Evolutionary conservation across 2,113 vertebrate genomes (phyloP).

Genomic region (Rhinoptilus africanus): DNA sequence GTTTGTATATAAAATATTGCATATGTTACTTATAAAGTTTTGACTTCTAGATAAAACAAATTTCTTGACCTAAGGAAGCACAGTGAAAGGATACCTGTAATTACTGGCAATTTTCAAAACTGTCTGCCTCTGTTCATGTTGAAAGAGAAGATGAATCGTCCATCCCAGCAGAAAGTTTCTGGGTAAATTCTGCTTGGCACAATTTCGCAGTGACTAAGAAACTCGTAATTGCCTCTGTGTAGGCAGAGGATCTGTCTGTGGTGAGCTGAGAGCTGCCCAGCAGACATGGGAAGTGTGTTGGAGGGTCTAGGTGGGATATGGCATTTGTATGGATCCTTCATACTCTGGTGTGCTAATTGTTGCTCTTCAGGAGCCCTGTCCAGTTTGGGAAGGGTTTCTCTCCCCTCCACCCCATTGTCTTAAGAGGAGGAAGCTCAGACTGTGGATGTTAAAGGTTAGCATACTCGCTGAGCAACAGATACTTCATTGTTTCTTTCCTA

Average conservation of each 20-base stretch:
- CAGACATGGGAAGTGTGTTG: neutral
- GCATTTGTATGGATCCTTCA: neutral
- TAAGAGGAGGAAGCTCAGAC: neutral
- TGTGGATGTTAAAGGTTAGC: neutral
- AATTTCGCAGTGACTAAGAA: neutral
- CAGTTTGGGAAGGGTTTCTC: neutral
- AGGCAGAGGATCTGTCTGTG: slow-evolving; percentile 10
- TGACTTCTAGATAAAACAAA: neutral
- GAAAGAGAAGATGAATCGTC: neutral
- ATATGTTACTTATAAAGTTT: neutral
- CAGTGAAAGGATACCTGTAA: neutral
- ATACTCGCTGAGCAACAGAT: neutral
- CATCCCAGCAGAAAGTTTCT: neutral
- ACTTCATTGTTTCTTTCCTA: neutral
- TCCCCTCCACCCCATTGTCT: neutral
- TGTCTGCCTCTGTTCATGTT: neutral
- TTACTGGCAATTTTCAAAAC: neutral
- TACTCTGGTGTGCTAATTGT: neutral
- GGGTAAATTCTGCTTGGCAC: neutral
- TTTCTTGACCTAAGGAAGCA: neutral
- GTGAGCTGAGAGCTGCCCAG: neutral
- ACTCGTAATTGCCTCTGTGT: neutral
- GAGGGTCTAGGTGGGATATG: neutral
- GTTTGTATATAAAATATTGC: neutral
- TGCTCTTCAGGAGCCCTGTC: neutral